Base-by-base conservation (phyloP, 1,140 invertebrate species). In the Heliconius hewitsoni region DNA sequence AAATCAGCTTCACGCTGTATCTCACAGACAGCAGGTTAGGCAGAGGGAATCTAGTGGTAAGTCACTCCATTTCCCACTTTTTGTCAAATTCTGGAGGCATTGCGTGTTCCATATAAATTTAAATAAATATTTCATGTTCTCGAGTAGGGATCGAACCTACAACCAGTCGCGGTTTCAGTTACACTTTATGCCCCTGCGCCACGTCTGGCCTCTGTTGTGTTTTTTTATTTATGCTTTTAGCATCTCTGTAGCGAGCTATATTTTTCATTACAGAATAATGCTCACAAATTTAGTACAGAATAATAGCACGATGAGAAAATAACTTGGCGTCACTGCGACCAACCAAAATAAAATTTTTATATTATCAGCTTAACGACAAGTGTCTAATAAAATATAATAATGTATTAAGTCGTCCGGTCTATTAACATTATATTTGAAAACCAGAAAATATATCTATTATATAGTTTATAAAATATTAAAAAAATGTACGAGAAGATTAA, bases 311-410 rank as follows among this genome's bases (percentile, higher is more conserved):
- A 46, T 11, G 60, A 66, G 60, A 30, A 27, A 66, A 66, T 27
- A 30, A 16, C 60, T 66, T 30, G 60, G 60, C 60, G 60, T 66
- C 60, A 66, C n/a, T 11, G 60, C 11, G 60, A 66, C 55, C n/a
- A 11, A 57, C 55, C 55, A 57, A 11, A 57, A 57, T 57, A 57
- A 57, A 23, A 23, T 8, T 57, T 57, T 57, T 57, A 57, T 66
- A 27, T 30, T 66, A 66, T 27, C 9, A 27, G 19, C 5, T 57
- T 66, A 66, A 66, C 60, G 60, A 66, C 27, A 66, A 66, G 60
- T 66, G 11, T n/a, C 60, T 66, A 66, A 66, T 66, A 66, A 66
- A 66, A 66, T 66, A 66, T 66, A 66, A 66, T 66, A 13, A 66
- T 66, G 13, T 66, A 66, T 66, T 66, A 66, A 66, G 16, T 23